A percentile compares a stretch with the other conserved stretches of the same genome.
Evolutionary conservation across 2,888 invertebrate species (phyloP).

Genomic region (Tolmerus cingulatus): DNA sequence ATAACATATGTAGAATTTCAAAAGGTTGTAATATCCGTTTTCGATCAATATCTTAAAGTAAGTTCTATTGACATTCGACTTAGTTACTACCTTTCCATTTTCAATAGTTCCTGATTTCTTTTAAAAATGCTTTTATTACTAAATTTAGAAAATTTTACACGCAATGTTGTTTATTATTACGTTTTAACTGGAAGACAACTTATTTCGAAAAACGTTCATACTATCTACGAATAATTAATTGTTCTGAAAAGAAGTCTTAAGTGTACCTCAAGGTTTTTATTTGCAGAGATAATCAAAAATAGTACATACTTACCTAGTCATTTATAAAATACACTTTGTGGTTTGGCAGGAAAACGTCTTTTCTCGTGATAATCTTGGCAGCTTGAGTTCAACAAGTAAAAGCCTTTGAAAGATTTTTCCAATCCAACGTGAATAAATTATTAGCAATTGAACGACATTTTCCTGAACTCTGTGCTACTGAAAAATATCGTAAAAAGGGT

Average conservation of each 20-base stretch:
- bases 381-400: neutral
- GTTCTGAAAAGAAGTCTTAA: neutral
- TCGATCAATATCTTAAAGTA: too few species aligned
- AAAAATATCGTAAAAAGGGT: neutral
- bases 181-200: neutral
- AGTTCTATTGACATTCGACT: too few species aligned
- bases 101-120: too few species aligned
- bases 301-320: neutral
- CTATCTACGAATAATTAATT: neutral
- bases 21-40: too few species aligned
- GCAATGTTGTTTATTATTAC: too few species aligned
- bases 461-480: neutral
- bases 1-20: too few species aligned
- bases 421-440: constrained; percentile 2
- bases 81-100: too few species aligned
- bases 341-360: neutral
- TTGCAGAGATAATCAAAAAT: neutral
- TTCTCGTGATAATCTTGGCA: neutral
- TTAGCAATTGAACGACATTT: constrained; percentile 7
- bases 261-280: neutral
- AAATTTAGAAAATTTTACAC: too few species aligned
- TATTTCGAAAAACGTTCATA: neutral
- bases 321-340: neutral
- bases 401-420: neutral
- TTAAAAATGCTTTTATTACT: too few species aligned